Conservation (phyloP, 2,113 vertebrate species). For the Zosterops lateralis region DNA sequence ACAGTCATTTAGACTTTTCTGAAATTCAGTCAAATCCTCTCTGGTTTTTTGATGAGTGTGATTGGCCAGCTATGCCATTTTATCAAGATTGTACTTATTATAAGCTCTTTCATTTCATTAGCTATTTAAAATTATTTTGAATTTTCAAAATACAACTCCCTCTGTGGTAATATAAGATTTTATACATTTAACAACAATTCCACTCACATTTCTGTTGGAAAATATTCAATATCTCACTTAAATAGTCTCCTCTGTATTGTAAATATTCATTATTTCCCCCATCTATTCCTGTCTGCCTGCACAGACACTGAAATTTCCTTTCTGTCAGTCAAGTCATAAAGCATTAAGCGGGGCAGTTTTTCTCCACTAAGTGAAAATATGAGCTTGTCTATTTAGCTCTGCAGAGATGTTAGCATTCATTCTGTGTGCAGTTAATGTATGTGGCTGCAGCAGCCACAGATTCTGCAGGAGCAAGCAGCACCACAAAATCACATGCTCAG, state of each 20-base stretch:
- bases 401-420: background rate
- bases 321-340: conserved; percentile 23
- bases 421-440: background rate
- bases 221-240: conserved; percentile 4
- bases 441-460: background rate
- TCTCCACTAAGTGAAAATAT: conserved; percentile 28
- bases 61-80: background rate
- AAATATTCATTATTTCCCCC: conserved; percentile 32
- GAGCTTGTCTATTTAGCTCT: conserved; percentile 13
- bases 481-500: background rate
- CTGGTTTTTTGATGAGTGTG: background rate
- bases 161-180: background rate
- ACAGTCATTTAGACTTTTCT: background rate
- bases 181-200: conserved; percentile 17
- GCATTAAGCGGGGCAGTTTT: conserved; percentile 22
- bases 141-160: background rate
- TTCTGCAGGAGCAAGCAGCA: background rate
- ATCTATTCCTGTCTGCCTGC: background rate
- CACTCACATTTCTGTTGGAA: background rate
- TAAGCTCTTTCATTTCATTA: background rate
- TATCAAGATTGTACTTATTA: background rate
- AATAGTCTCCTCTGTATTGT: background rate
- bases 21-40: background rate
- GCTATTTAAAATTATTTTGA: background rate
- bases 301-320: conserved; percentile 15